Evolutionary conservation across 1,140 invertebrate genomes (phyloP).

Genomic region (Leptopilina boulardi): DNA sequence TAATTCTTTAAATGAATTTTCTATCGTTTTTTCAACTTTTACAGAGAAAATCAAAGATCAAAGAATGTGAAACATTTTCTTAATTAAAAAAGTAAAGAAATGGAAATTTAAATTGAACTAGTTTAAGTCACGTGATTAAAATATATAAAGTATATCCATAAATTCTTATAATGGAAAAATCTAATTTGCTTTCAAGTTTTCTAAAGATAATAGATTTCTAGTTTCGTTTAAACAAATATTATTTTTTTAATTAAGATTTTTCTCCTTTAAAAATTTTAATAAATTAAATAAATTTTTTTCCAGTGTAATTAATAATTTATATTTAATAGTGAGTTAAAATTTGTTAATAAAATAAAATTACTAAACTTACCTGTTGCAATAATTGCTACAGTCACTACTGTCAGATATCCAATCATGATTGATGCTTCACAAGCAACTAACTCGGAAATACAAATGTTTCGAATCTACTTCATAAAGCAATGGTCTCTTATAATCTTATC

Average conservation of each 20-base stretch:
- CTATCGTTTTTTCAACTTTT: not conserved
- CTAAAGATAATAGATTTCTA: not conserved
- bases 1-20: not conserved
- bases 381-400: not conserved
- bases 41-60: not conserved
- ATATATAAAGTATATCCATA: not conserved
- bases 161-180: not conserved
- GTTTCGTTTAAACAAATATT: not conserved
- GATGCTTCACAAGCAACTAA: not conserved
- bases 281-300: not conserved
- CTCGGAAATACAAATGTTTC: not conserved
- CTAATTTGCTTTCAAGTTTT: not conserved
- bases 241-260: not conserved
- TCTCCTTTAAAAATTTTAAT: not conserved
- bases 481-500: conserved; percentile 14
- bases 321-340: no score
- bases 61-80: not conserved
- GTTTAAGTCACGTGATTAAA: not conserved
- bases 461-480: not conserved
- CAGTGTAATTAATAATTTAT: not conserved
- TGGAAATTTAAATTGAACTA: not conserved
- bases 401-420: conserved; percentile 15
- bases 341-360: not conserved
- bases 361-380: conserved; percentile 1
- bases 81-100: not conserved